Conservation (phyloP, 1,140 invertebrate species). For the Apolygus lucorum region DNA sequence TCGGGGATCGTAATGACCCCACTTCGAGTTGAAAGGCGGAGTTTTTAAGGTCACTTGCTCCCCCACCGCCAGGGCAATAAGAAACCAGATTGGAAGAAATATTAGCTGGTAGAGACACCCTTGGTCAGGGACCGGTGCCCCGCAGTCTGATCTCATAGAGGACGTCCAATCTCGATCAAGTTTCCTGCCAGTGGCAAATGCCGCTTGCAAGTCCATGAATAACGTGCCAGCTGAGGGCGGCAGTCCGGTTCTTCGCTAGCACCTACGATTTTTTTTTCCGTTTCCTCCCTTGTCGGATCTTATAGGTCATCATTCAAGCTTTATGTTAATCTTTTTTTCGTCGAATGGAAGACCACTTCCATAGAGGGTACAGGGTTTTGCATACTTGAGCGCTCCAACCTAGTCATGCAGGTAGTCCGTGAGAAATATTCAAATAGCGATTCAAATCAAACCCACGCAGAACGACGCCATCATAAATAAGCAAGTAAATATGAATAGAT, state of each 20-base stretch:
- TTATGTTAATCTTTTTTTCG: background rate
- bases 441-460: too few relatives aligned
- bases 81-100: constrained; percentile 13
- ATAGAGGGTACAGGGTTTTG: too few relatives aligned
- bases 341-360: too few relatives aligned
- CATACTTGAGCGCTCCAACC: too few relatives aligned
- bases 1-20: background rate
- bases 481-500: too few relatives aligned
- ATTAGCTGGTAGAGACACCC: background rate
- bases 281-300: background rate
- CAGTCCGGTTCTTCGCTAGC: background rate
- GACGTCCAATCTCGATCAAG: background rate
- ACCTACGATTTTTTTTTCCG: background rate
- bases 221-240: background rate
- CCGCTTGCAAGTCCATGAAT: background rate
- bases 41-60: constrained; percentile 12
- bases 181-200: background rate
- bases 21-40: background rate
- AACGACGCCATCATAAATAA: too few relatives aligned
- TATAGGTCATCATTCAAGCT: background rate
- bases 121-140: background rate
- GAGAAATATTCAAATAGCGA: too few relatives aligned
- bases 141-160: background rate
- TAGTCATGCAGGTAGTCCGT: background rate
- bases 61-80: background rate